Conservation (phyloP, 2,888 invertebrate species). For the Apotomis betuletana region DNA sequence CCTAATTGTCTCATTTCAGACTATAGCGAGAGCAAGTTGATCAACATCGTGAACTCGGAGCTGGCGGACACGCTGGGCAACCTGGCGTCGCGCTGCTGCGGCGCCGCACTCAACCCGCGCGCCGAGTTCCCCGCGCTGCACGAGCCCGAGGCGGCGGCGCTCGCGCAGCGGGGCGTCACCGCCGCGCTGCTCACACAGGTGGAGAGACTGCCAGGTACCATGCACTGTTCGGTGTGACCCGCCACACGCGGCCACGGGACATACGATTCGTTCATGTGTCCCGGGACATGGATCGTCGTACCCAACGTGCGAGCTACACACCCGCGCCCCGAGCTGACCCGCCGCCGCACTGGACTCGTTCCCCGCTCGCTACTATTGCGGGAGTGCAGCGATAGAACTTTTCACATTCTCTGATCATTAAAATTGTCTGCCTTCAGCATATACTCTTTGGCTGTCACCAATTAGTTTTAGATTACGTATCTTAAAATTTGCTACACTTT, state of each 20-base stretch:
- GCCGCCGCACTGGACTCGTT: too few species aligned
- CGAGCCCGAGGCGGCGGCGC: constrained; percentile 61
- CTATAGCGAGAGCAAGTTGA: constrained; percentile 90
- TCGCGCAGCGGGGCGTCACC: constrained; percentile 74
- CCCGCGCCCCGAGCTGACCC: background rate
- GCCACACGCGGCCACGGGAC: background rate
- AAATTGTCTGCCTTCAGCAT: too few species aligned
- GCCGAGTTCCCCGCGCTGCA: constrained; percentile 87
- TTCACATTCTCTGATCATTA: too few species aligned
- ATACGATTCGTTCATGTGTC: background rate
- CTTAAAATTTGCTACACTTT: too few species aligned
- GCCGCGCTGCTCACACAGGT: constrained; percentile 82
- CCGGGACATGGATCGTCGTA: too few species aligned
- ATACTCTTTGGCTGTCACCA: too few species aligned
- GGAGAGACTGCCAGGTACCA: constrained; percentile 70
- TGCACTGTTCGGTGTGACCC: constrained; percentile 62
- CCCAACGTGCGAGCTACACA: background rate
- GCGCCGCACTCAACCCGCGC: constrained; percentile 89
- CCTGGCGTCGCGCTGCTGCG: constrained; percentile 91
- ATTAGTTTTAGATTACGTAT: too few species aligned
- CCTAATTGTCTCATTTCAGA: constrained; percentile 82
- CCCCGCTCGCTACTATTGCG: too few species aligned
- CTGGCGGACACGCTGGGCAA: constrained; percentile 97
- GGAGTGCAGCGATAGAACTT: too few species aligned
- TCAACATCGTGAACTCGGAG: constrained; percentile 92